Conservation (phyloP, 2,888 invertebrate species). For the Antheraea yamamai region DNA sequence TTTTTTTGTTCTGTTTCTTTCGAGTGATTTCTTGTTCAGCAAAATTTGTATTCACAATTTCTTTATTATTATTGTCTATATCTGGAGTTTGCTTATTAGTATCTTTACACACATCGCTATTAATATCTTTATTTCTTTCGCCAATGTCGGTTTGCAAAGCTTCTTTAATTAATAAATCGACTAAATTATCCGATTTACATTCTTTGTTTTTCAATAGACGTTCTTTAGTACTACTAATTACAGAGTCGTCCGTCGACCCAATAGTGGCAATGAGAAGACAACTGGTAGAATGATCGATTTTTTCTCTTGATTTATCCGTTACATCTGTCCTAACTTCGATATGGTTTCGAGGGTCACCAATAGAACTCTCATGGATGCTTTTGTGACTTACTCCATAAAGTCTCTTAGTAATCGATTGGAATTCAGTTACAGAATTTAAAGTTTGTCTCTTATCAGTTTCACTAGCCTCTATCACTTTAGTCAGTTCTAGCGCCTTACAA, state of each 20-base stretch:
- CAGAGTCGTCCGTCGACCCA: constrained; percentile 51
- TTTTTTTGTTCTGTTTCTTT: constrained; percentile 29
- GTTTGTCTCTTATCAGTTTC: constrained; percentile 51
- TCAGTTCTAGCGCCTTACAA: constrained; percentile 52
- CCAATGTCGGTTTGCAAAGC: constrained; percentile 38
- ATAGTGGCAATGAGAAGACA: constrained; percentile 53
- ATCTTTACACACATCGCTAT: constrained; percentile 34
- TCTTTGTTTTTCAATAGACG: constrained; percentile 49
- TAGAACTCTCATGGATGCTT: constrained; percentile 17
- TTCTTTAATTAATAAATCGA: constrained; percentile 57
- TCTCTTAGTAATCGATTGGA: constrained; percentile 32
- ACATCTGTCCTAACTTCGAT: constrained; percentile 23
- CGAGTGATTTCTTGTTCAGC: constrained; percentile 18
- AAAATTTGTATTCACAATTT: constrained; percentile 46
- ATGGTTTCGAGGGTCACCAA: constrained; percentile 37
- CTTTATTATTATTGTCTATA: constrained; percentile 36
- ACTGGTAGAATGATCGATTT: constrained; percentile 40
- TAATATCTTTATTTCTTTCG: constrained; percentile 38
- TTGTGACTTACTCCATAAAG: constrained; percentile 43
- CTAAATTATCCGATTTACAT: constrained; percentile 47
- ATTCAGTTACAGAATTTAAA: constrained; percentile 32
- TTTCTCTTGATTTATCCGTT: constrained; percentile 28
- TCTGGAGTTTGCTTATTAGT: constrained; percentile 38
- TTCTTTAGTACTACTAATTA: constrained; percentile 57
- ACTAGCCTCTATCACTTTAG: constrained; percentile 56